phyloP scores from a whole-genome alignment of 1,140 invertebrate genomes.

The Papilio polyxenes region DNA sequence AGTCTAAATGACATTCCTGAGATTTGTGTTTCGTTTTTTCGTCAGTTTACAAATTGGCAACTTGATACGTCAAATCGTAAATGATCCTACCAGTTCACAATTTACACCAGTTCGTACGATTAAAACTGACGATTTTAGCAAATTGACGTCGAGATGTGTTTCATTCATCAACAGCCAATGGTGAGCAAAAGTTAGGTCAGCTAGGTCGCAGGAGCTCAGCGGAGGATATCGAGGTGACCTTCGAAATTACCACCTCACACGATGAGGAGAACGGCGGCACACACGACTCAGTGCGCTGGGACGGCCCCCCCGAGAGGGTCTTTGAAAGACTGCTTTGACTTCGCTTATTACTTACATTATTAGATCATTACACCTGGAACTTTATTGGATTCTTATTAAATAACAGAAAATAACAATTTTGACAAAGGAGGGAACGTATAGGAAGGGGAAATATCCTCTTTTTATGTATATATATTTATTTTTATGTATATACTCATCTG shows the following conservation, averaged over 20 bases:
- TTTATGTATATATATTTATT: no score
- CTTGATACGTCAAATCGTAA: neutral
- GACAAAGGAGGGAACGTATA: no score
- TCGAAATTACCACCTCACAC: slow-evolving; percentile 49
- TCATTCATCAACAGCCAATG: slow-evolving; percentile 35
- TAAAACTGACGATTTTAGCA: neutral
- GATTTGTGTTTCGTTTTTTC: neutral
- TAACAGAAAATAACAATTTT: neutral
- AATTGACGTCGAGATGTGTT: neutral
- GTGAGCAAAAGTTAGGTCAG: slow-evolving; percentile 47
- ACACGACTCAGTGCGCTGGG: slow-evolving; percentile 66
- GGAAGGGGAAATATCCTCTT: no score
- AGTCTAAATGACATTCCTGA: neutral
- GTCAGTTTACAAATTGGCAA: neutral
- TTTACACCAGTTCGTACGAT: neutral
- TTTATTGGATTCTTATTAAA: neutral
- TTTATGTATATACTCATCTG: no score
- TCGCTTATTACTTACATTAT: slow-evolving; percentile 56
- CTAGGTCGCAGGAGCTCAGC: slow-evolving; percentile 58
- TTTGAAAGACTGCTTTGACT: slow-evolving; percentile 75
- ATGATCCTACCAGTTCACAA: neutral
- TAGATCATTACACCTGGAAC: no score
- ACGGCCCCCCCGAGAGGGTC: slow-evolving; percentile 62
- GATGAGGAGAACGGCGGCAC: slow-evolving; percentile 58
- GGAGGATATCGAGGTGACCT: slow-evolving; percentile 56